These are phyloP conservation scores for Drosophila pandora DNA, from an alignment of 1,140 invertebrate species.

Conservation along the genomic window DNA sequence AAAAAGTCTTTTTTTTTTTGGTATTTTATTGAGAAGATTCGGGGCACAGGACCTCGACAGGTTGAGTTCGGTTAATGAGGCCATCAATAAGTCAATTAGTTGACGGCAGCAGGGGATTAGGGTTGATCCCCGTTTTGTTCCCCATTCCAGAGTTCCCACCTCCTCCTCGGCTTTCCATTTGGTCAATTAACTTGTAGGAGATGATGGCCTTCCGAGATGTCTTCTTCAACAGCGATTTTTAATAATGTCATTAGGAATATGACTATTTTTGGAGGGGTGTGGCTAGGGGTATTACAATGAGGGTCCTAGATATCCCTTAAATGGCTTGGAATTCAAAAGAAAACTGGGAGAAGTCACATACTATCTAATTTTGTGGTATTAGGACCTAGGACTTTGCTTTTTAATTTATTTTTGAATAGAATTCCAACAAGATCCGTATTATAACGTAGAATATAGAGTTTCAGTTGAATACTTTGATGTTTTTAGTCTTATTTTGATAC, in stretches of 20 bases:
- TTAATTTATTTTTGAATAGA: too few relatives aligned
- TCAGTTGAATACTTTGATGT: too few relatives aligned
- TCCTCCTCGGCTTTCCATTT: constrained; percentile 2
- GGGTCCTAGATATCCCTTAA: too few relatives aligned
- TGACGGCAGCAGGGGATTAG: constrained; percentile 45
- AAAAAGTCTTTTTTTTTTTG: not conserved
- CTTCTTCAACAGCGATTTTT: not conserved
- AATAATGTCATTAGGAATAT: constrained; percentile 15
- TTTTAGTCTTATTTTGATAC: too few relatives aligned
- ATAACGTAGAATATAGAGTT: too few relatives aligned
- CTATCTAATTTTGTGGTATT: too few relatives aligned
- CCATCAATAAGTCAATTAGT: constrained; percentile 78
- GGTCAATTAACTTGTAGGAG: constrained; percentile 37
- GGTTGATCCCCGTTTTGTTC: constrained; percentile 38
- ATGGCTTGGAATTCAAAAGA: too few relatives aligned
- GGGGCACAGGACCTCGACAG: constrained; percentile 22
- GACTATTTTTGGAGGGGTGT: not conserved
- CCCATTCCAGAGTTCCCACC: not conserved
- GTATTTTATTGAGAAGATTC: not conserved
- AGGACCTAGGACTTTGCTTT: too few relatives aligned
- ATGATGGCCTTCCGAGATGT: constrained; percentile 1
- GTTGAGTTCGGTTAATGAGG: constrained; percentile 66
- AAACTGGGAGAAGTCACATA: too few relatives aligned
- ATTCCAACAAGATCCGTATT: too few relatives aligned
- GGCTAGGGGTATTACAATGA: too few relatives aligned